Evolutionary conservation across 2,888 invertebrate genomes (phyloP).

Genomic region (Hydroisotoma schaefferi): DNA sequence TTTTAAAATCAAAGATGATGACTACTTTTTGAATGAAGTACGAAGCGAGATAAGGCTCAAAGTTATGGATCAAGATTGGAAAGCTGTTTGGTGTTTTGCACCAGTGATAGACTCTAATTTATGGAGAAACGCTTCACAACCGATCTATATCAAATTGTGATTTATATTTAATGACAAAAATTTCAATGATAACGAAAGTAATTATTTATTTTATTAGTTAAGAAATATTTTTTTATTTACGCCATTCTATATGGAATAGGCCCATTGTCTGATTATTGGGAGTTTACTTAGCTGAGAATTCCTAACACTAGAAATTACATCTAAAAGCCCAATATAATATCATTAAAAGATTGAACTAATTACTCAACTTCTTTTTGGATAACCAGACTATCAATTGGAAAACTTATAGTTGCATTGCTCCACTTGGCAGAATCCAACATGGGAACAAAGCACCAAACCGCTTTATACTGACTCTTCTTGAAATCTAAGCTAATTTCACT

Average conservation of each 20-base stretch:
- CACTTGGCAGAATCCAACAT: constrained; percentile 26
- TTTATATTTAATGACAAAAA: no score
- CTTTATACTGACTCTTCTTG: constrained; percentile 22
- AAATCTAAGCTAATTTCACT: constrained; percentile 30
- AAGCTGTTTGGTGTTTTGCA: constrained; percentile 38
- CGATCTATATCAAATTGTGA: constrained; percentile 27
- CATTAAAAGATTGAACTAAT: no score
- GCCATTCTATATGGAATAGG: no score
- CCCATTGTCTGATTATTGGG: no score
- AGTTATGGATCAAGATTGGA: constrained; percentile 34
- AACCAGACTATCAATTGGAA: constrained; percentile 20
- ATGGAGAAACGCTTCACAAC: constrained; percentile 36
- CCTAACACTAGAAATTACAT: no score
- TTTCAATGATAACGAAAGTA: no score
- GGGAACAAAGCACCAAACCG: constrained; percentile 36
- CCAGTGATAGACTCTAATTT: constrained; percentile 23
- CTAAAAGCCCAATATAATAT: no score
- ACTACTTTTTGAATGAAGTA: constrained; percentile 27
- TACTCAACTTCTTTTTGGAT: background rate
- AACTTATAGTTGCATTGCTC: constrained; percentile 29
- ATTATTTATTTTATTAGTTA: no score
- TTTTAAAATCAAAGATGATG: constrained; percentile 1
- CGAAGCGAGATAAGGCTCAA: constrained; percentile 29
- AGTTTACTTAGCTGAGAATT: no score
- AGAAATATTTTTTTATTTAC: no score